Conservation (phyloP, 2,113 vertebrate species). For the Oryzias curvinotus region DNA sequence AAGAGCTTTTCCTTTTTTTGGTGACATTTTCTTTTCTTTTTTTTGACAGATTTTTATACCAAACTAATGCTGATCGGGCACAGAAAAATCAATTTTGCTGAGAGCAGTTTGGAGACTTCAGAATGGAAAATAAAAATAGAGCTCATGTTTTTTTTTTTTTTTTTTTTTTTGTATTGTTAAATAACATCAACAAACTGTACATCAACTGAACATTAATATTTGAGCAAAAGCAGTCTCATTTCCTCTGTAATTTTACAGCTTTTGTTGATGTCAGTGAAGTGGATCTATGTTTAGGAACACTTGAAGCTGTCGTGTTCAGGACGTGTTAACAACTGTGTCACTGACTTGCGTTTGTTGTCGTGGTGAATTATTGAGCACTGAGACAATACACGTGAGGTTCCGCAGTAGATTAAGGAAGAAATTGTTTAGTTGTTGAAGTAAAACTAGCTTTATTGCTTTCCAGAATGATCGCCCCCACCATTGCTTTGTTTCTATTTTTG, state of each 20-base stretch:
- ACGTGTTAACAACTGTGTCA: conserved; percentile 2
- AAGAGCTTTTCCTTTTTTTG: too few species aligned
- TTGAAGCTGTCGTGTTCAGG: background rate
- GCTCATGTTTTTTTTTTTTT: background rate
- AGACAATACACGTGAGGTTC: background rate
- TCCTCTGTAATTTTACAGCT: background rate
- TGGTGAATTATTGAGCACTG: background rate
- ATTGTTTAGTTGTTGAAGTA: background rate
- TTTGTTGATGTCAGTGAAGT: background rate
- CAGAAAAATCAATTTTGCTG: too few species aligned
- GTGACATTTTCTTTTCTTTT: too few species aligned
- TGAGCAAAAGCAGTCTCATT: background rate
- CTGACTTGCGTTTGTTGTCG: background rate
- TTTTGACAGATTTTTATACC: too few species aligned
- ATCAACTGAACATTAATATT: background rate
- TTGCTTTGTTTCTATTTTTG: too few species aligned
- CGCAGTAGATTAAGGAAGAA: accelerated
- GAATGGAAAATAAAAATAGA: background rate
- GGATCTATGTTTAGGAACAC: background rate
- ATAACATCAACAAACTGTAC: background rate
- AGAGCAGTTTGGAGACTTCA: too few species aligned
- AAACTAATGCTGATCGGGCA: too few species aligned
- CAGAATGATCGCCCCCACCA: background rate
- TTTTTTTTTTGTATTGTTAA: background rate
- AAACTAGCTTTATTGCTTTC: background rate